Conservation (phyloP, 2,888 invertebrate species). For the Empis stercorea region DNA sequence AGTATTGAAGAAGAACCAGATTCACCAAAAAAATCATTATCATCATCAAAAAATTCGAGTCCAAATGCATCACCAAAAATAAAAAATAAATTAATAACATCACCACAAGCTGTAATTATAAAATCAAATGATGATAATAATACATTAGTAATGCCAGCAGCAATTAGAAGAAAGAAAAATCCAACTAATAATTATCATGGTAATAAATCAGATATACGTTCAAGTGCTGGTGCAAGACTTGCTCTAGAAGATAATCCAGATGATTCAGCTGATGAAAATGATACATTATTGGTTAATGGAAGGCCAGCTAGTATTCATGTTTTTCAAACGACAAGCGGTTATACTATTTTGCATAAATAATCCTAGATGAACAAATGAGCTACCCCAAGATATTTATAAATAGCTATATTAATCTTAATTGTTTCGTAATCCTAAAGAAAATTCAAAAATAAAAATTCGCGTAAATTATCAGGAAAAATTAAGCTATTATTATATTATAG, state of each 20-base stretch:
- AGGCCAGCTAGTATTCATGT: constrained; percentile 21
- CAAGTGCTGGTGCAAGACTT: constrained; percentile 21
- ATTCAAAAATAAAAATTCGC: too few relatives aligned
- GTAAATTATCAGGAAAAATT: too few relatives aligned
- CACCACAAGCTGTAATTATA: constrained; percentile 10
- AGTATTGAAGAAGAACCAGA: constrained; percentile 23
- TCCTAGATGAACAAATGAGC: constrained; percentile 49
- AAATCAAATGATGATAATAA: constrained; percentile 2
- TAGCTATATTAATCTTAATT: too few relatives aligned
- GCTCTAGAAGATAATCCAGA: constrained; percentile 13
- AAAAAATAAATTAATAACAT: constrained; percentile 5
- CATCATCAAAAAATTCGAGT: constrained; percentile 20
- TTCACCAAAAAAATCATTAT: constrained; percentile 19
- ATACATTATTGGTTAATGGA: constrained; percentile 17
- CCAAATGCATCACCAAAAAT: constrained; percentile 21
- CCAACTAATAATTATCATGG: constrained; percentile 12
- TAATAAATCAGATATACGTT: constrained; percentile 16
- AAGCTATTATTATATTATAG: too few relatives aligned
- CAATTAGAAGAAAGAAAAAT: constrained; percentile 17
- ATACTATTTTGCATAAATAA: constrained; percentile 18
- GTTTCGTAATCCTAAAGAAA: too few relatives aligned
- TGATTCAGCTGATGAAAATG: constrained; percentile 17
- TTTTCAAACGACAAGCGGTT: constrained; percentile 18
- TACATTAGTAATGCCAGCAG: constrained; percentile 12
- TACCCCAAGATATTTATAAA: too few relatives aligned